Base-by-base conservation (phyloP, 2,797 vertebrate genomes). In the Rousettus madagascariensis region DNA sequence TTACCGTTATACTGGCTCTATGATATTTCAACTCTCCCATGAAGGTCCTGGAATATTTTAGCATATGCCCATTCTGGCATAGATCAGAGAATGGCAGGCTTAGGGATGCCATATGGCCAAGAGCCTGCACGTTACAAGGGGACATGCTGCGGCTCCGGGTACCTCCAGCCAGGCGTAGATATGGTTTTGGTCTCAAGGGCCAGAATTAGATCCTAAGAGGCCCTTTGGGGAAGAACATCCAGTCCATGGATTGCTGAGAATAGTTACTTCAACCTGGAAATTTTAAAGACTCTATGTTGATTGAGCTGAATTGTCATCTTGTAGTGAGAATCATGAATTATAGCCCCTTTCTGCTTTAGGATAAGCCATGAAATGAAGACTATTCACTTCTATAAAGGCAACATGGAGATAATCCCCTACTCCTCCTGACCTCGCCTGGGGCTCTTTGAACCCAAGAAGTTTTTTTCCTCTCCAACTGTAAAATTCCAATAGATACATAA, bases 31-130 rank as follows among this genome's bases (percentile, higher is more conserved):
- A 74, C 51, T 87, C 28, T 93, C 16, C 86, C 87, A 80, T 94
- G 65, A 87, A 95, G 89, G 90, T 68, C 65, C 79, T 78, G 71
- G 90, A 83, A 53, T 82, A 94, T 74, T 85, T 79, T 28, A 90
- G 95, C 94, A 93, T 90, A 94, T 90, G 96, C 93, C 91, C 49
- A 19, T 65, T 88, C 94, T 95, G 96, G 86, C 91, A 51, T 4
- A 91, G 95, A 82, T 43, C 59, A 69, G 91, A 96, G 89, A 90
- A 75, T 1, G 1, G 53, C 33, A 71, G 89, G 46, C 86, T 85
- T 90, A 19, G 83, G 91, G 83, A 91, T 30, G 20, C 89, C 94
- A 93, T 38, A 80, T 94, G 95, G 96, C 75, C 66, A 49, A 65
- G n/a, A 74, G 74, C 89, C 66, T 82, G 91, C 66, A 2, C 24